Evolutionary conservation across 2,888 invertebrate species (phyloP), one percentile per base, ranked within the genome.

Genomic region (Rhodophaea formosa): DNA sequence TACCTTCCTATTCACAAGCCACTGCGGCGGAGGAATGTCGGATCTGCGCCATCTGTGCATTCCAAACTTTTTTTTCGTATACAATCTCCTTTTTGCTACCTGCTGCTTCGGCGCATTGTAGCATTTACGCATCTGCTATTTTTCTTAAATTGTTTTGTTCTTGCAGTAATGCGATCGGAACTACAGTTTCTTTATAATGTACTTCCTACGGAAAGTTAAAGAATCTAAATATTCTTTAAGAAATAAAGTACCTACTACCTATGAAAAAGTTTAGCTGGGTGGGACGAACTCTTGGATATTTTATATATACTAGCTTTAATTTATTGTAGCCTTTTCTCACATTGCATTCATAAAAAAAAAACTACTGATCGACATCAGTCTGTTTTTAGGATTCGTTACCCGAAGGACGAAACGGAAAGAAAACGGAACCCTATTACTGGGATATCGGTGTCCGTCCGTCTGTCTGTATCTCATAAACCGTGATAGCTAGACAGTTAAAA

Each of bases 41-140:
- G 84, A 86, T 78, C 83, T 76, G 77, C 82, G 77, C 85, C 90
- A 91, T 89, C 86, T 90, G 90, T 82, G 84, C 88, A 90, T 91
- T 90, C 89, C 88, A 74, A 67, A 68, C 65, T 72, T 80, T 86
- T 81, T 85, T 81, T 77, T 74, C 64, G 62, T 66, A 68, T 64
- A 72, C 75, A 72, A 72, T 80, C 77, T 73, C 63, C 74, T 82
- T 84, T 84, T 86, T 79, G 84, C 86, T 90, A 91, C 90, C 90
- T 90, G 89, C 83, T 76, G 77, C 77, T 77, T 71, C 75, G 70
- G 69, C 67, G 75, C 75, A 79, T 80, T 83, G 77, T 79, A 75
- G 71, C 69, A 63, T 75, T 78, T 67, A 71, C 65, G 70, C 67
- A 62, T 56, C 62, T 65, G 62, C 69, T 70, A 62, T 63, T 64